Evolutionary conservation across 1,140 invertebrate species (phyloP).

Genomic region (Xylocopa sonorina): DNA sequence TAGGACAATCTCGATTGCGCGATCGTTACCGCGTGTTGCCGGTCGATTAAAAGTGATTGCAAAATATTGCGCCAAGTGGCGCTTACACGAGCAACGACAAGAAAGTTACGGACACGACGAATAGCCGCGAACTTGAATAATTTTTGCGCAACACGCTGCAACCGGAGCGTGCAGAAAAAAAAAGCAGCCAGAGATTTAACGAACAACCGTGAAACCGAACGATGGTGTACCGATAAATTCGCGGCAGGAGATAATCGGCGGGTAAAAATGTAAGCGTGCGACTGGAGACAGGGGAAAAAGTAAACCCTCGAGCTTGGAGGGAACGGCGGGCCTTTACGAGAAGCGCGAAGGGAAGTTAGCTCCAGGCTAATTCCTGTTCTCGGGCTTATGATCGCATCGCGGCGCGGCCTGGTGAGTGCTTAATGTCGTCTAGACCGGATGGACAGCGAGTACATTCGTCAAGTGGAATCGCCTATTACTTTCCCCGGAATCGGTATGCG

Average conservation of each 20-base stretch:
- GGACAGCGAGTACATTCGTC: slow-evolving; percentile 68
- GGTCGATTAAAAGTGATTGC: slow-evolving; percentile 36
- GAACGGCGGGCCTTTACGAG: too few relatives aligned
- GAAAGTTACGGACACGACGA: neutral
- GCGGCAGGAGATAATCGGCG: neutral
- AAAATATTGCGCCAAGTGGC: neutral
- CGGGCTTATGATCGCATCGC: slow-evolving; percentile 50
- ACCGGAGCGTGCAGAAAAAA: too few relatives aligned
- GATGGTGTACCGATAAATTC: neutral
- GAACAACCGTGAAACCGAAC: neutral
- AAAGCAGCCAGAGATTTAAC: neutral
- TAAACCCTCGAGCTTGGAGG: too few relatives aligned
- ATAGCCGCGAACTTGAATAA: neutral
- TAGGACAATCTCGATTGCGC: slow-evolving; percentile 25
- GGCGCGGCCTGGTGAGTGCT: slow-evolving; percentile 52
- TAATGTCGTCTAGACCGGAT: slow-evolving; percentile 77
- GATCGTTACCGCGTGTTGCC: slow-evolving; percentile 5
- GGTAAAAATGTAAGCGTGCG: too few relatives aligned
- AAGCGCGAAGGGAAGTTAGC: slow-evolving; percentile 17
- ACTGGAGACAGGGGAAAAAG: too few relatives aligned
- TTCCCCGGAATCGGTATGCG: slow-evolving; percentile 67
- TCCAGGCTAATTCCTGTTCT: neutral
- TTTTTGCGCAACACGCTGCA: neutral
- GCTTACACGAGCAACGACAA: neutral
- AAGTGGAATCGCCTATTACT: slow-evolving; percentile 75